A percentile compares a stretch with the other conserved stretches of the same genome.
Conservation (phyloP, 2,797 vertebrate genomes). For the Cryptoprocta ferox region DNA sequence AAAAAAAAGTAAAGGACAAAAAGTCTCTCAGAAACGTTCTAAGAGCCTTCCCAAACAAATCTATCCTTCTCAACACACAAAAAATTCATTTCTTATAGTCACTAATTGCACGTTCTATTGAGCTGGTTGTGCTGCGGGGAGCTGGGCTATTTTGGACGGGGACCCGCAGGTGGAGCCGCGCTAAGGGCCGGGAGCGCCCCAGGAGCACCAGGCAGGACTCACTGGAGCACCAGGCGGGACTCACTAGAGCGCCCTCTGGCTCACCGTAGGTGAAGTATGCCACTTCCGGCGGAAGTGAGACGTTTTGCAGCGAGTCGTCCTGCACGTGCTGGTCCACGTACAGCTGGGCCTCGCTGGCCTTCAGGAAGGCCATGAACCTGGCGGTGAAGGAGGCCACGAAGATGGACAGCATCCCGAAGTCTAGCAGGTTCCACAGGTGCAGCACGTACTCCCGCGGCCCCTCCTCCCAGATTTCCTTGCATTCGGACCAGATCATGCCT, state of each 20-base stretch:
- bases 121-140: not conserved
- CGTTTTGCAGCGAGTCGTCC: slow-evolving; percentile 92
- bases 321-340: slow-evolving; percentile 95
- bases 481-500: slow-evolving; percentile 99
- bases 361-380: slow-evolving; percentile 97
- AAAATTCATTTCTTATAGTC: not conserved
- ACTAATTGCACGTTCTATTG: not conserved
- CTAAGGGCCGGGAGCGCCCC: rapidly evolving
- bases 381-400: slow-evolving; percentile 97
- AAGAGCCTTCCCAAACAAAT: not conserved
- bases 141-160: not conserved
- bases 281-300: slow-evolving; percentile 94
- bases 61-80: not conserved
- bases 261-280: slow-evolving; percentile 97
- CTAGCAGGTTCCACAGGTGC: slow-evolving; percentile 97
- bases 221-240: rapidly evolving
- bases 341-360: slow-evolving; percentile 95
- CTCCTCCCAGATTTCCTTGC: slow-evolving; percentile 98
- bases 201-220: rapidly evolving
- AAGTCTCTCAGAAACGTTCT: not conserved
- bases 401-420: slow-evolving; percentile 98
- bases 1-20: not conserved
- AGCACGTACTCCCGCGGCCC: slow-evolving; percentile 95
- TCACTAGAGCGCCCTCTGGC: not conserved
- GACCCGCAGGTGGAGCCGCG: not conserved